Evolutionary conservation across 2,797 vertebrate genomes (phyloP).

Genomic region (Propithecus perrieri): DNA sequence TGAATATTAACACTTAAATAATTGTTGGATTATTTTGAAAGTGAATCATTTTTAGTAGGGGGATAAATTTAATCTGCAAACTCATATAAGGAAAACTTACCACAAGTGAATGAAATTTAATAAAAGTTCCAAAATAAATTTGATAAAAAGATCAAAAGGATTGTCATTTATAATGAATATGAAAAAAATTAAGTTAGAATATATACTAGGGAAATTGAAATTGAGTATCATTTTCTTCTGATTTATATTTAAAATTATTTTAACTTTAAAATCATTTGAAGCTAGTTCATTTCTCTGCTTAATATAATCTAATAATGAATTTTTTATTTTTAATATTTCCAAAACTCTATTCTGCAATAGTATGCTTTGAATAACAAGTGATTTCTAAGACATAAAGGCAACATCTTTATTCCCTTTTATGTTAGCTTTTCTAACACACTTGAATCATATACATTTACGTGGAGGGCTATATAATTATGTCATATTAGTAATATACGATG

Average conservation of each 20-base stretch:
- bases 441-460: neutral
- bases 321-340: slow-evolving; percentile 65
- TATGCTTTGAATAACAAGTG: slow-evolving; percentile 50
- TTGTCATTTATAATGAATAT: slow-evolving; percentile 56
- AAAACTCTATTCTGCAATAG: neutral
- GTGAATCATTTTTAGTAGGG: neutral
- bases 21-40: slow-evolving; percentile 1
- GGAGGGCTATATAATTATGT: neutral
- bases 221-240: slow-evolving; percentile 43
- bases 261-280: slow-evolving; percentile 62
- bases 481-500: neutral
- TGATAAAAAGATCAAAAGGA: slow-evolving; percentile 36
- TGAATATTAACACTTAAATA: neutral
- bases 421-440: neutral
- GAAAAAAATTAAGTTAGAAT: neutral
- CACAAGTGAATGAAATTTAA: neutral
- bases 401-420: neutral
- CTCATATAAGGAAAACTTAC: neutral
- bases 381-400: neutral
- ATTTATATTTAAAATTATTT: slow-evolving; percentile 77
- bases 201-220: slow-evolving; percentile 44
- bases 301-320: slow-evolving; percentile 56
- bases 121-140: neutral
- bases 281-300: slow-evolving; percentile 73
- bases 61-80: neutral